Evolutionary conservation across 2,797 vertebrate species (phyloP).

Genomic region (Corythornis leucogaster): DNA sequence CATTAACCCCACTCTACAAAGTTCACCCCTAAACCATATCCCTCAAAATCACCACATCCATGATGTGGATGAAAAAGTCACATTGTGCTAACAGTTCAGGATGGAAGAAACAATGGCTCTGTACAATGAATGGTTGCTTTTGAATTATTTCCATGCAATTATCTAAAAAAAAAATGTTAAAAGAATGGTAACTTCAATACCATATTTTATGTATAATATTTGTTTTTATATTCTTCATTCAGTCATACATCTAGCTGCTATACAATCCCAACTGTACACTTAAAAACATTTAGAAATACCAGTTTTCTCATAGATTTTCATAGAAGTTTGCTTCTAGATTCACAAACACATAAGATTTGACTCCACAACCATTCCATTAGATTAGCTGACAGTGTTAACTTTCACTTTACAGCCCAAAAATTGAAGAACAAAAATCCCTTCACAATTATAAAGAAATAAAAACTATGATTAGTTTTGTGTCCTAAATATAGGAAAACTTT

Average conservation of each 20-base stretch:
- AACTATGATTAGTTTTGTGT: not conserved
- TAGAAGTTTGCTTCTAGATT: not conserved
- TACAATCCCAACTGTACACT: not conserved
- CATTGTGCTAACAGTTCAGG: not conserved
- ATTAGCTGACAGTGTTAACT: not conserved
- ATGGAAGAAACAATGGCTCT: not conserved
- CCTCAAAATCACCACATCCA: too few species aligned
- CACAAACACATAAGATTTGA: not conserved
- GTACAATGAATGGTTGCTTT: not conserved
- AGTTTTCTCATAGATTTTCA: not conserved
- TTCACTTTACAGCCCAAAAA: not conserved
- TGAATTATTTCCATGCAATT: not conserved
- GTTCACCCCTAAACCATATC: too few species aligned
- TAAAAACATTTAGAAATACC: not conserved
- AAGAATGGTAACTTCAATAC: not conserved
- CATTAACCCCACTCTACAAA: too few species aligned
- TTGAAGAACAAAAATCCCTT: accelerated
- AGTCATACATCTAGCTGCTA: not conserved
- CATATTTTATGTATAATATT: not conserved
- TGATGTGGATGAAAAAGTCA: not conserved
- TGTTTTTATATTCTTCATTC: not conserved
- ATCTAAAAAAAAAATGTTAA: not conserved
- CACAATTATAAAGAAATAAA: not conserved
- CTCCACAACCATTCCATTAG: not conserved
- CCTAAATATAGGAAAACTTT: not conserved